These are phyloP conservation scores for Drosophila obscura DNA, from an alignment of 1,140 invertebrate species.

Conservation along the genomic window DNA sequence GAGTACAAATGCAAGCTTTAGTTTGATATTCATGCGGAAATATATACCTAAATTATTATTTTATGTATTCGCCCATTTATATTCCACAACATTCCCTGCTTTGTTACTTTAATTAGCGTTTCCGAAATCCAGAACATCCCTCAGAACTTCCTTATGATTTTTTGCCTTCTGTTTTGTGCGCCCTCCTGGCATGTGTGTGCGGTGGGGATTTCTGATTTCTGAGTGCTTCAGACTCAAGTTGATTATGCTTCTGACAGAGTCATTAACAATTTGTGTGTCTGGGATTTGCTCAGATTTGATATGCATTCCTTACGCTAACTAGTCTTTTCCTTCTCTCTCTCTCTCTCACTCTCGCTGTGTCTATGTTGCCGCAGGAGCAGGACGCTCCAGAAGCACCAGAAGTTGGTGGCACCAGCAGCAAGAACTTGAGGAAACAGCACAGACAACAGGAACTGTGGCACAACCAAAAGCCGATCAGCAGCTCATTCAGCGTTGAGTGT, in stretches of 20 bases:
- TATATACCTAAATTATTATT: too few species aligned
- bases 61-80: too few species aligned
- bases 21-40: too few species aligned
- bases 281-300: slow-evolving; percentile 54
- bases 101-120: background rate
- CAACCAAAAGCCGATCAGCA: slow-evolving; percentile 45
- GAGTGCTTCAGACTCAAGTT: slow-evolving; percentile 29
- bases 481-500: slow-evolving; percentile 38
- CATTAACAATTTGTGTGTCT: slow-evolving; percentile 52
- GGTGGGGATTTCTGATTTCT: slow-evolving; percentile 39
- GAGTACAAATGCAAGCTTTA: background rate
- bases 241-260: slow-evolving; percentile 57
- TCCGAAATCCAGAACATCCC: slow-evolving; percentile 23
- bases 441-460: slow-evolving; percentile 16
- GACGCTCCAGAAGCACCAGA: slow-evolving; percentile 4
- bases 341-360: slow-evolving; percentile 1
- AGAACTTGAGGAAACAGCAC: background rate
- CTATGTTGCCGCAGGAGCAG: slow-evolving; percentile 18
- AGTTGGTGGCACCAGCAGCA: background rate
- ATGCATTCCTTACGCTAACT: slow-evolving; percentile 18
- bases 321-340: slow-evolving; percentile 5
- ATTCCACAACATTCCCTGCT: background rate
- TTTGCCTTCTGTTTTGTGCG: slow-evolving; percentile 3
- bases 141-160: slow-evolving; percentile 1
- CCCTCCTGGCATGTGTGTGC: slow-evolving; percentile 8